Base-by-base conservation (phyloP, 2,113 vertebrate genomes). In the Tyto alba region DNA sequence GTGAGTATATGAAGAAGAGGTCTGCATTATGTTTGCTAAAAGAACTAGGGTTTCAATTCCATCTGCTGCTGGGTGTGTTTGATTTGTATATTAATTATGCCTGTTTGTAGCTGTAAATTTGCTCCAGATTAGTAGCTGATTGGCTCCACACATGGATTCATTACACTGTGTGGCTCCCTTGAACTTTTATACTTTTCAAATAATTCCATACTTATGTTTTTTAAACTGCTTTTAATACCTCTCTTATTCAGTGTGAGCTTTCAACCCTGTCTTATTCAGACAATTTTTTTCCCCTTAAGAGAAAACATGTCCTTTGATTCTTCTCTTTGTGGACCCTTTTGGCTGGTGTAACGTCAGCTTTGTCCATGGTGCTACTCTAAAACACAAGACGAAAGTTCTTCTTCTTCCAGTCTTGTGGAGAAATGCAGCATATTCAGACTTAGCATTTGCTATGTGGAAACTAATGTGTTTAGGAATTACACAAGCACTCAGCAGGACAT, bases 41-140 rank as follows among this genome's bases (percentile, higher is more conserved):
- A 96, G 90, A 80, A 69, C 66, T 86, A 84, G 72, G 79, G 86
- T 95, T 94, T 93, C 88, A 92, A 16, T 92, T 97, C 96, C 93
- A 94, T 96, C 90, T 96, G 95, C 93, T 0, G 10, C 69, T 73
- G 90, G 45, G 96, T 96, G 96, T 96, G 90, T 89, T 92, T 96
- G 96, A 96, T 80, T 96, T 94, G 90, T 96, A 75, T 92, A 95
- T 95, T 95, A 96, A 97, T 96, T 97, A 95, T 93, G 81, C 67
- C 92, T 95, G 87, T 95, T 95, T 93, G 93, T 92, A 95, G 92
- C 71, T 94, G 95, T 95, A 96, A 95, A 96, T 96, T 96, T 96
- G 74, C 93, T 95, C 93, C 95, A 96, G 94, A 93, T 93, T 92
- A 95, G 84, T 57, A 91, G 66, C 71, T 87, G 92, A 95, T 93